phyloP scores from a whole-genome alignment of 2,888 invertebrate species.

The Pheosia tremula region DNA sequence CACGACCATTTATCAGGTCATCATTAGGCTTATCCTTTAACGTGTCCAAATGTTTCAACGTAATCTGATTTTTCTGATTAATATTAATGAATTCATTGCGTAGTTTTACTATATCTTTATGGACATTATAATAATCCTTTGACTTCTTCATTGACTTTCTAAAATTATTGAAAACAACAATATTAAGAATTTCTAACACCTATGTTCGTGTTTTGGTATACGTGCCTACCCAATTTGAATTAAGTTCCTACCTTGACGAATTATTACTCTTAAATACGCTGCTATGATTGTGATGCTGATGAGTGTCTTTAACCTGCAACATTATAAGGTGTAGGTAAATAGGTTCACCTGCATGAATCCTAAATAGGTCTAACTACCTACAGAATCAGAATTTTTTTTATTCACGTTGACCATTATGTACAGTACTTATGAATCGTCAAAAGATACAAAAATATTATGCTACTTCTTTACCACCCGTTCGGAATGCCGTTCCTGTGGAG shows the following conservation, averaged over 20 bases:
- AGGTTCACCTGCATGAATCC: too few relatives aligned
- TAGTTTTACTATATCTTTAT: constrained; percentile 63
- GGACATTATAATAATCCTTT: constrained; percentile 52
- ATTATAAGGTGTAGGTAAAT: too few relatives aligned
- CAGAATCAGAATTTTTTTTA: too few relatives aligned
- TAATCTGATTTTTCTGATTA: constrained; percentile 61
- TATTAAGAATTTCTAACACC: background rate
- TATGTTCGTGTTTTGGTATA: background rate
- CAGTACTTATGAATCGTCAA: too few relatives aligned
- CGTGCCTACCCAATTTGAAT: background rate
- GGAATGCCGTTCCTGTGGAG: too few relatives aligned
- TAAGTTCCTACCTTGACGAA: constrained; percentile 47
- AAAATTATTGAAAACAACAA: constrained; percentile 28
- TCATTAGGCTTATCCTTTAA: constrained; percentile 38
- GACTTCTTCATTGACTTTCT: constrained; percentile 54
- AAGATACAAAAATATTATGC: too few relatives aligned
- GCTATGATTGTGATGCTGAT: constrained; percentile 35
- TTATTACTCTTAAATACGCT: constrained; percentile 38
- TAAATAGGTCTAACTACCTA: too few relatives aligned
- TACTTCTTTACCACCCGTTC: too few relatives aligned
- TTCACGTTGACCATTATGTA: too few relatives aligned
- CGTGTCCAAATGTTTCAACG: constrained; percentile 48
- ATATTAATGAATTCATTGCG: constrained; percentile 58
- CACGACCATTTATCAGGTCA: constrained; percentile 39
- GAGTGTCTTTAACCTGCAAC: constrained; percentile 59